phyloP scores from a whole-genome alignment of 2,888 invertebrate genomes.

The Agonopterix arenella region DNA sequence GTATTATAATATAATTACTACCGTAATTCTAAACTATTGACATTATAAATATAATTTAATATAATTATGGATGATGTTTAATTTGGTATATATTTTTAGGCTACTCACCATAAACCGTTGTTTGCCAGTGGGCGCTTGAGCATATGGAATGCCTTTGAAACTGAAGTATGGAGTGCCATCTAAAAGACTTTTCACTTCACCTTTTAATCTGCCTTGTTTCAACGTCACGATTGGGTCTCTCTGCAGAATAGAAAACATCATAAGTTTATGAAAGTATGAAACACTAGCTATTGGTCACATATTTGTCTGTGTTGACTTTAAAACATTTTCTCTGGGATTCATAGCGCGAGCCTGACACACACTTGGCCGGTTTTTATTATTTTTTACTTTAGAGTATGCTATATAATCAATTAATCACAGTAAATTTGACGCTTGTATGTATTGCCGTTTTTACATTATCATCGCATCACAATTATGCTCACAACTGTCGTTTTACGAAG shows the following conservation, averaged over 20 bases:
- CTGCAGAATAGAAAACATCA: constrained; percentile 18
- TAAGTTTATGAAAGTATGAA: neutral
- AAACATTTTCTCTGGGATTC: too few relatives aligned
- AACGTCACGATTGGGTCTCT: constrained; percentile 22
- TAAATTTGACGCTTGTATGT: too few relatives aligned
- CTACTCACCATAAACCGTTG: constrained; percentile 63
- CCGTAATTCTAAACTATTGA: too few relatives aligned
- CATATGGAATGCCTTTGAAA: constrained; percentile 69
- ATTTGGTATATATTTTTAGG: neutral
- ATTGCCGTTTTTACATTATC: too few relatives aligned
- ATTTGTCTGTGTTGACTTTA: neutral
- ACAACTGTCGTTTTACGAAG: too few relatives aligned
- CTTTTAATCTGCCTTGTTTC: constrained; percentile 33
- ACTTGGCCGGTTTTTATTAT: too few relatives aligned
- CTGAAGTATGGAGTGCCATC: constrained; percentile 37
- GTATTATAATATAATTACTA: too few relatives aligned
- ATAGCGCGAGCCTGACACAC: too few relatives aligned
- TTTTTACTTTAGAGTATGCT: too few relatives aligned
- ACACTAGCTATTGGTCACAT: neutral
- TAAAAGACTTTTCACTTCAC: constrained; percentile 20
- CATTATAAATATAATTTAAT: too few relatives aligned
- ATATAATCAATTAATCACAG: too few relatives aligned
- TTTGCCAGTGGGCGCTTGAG: constrained; percentile 60
- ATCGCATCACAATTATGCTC: too few relatives aligned
- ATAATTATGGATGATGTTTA: neutral